These are phyloP conservation scores for Erythrocebus patas DNA, from an alignment of 2,113 vertebrate genomes.

Conservation along the genomic window DNA sequence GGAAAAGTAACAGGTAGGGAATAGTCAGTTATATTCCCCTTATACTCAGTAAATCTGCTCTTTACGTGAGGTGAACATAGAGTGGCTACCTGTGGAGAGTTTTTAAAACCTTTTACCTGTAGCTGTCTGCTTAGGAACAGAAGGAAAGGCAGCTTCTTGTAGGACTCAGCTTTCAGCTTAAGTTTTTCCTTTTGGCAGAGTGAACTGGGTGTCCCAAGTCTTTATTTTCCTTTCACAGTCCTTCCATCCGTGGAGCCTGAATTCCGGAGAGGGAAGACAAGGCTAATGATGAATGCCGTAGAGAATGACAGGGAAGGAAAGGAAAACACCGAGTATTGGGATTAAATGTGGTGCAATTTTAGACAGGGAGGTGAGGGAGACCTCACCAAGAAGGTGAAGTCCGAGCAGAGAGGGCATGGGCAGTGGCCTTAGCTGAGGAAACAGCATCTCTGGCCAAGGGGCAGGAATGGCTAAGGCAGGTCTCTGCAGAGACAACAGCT, in stretches of 20 bases:
- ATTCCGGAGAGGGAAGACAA: not conserved
- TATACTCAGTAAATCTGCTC: no score
- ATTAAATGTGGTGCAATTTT: not conserved
- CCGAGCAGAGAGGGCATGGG: not conserved
- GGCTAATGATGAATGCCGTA: fast-evolving
- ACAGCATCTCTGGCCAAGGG: not conserved
- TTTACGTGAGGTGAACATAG: no score
- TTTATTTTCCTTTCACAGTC: no score
- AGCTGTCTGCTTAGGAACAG: no score
- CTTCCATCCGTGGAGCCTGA: not conserved
- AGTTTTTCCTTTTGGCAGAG: no score
- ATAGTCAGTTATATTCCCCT: no score
- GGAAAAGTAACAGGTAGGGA: no score
- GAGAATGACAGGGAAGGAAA: not conserved
- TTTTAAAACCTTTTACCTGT: no score
- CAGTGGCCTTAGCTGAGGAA: not conserved
- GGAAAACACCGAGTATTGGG: fast-evolving
- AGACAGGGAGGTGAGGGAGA: not conserved
- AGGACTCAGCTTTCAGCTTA: no score
- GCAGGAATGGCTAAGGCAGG: not conserved
- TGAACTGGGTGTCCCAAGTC: no score
- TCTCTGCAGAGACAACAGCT: not conserved
- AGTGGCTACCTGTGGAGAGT: no score
- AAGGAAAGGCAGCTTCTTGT: no score
- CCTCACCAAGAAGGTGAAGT: not conserved